Conservation (phyloP, 1,140 invertebrate genomes). For the Nebria ingens region DNA sequence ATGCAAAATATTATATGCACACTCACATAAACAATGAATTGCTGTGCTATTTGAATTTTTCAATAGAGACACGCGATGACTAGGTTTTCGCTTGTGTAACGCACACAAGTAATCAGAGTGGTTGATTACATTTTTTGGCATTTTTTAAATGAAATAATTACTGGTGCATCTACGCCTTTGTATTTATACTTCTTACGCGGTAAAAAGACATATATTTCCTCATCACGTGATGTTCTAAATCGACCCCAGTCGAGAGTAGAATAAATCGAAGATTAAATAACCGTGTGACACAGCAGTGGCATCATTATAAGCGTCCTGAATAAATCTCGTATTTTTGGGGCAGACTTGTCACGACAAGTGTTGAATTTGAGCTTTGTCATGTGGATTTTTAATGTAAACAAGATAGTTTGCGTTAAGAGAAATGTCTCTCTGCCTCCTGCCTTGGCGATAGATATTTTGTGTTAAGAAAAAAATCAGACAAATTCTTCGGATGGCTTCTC, state of each 20-base stretch:
- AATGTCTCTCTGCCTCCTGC: conserved; percentile 30
- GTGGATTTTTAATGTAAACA: conserved; percentile 34
- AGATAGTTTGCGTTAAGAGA: conserved; percentile 32
- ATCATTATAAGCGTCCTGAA: conserved; percentile 33
- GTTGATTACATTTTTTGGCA: conserved; percentile 6
- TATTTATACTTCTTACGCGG: conserved; percentile 16
- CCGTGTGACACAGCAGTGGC: conserved; percentile 28
- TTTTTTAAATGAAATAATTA: conserved; percentile 12
- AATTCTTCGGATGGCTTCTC: conserved; percentile 31
- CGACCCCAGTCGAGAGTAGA: conserved; percentile 24
- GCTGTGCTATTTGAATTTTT: conserved; percentile 13
- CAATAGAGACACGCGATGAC: conserved; percentile 14
- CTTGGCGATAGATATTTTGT: conserved; percentile 36
- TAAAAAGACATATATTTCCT: conserved; percentile 13
- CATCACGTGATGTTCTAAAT: conserved; percentile 21
- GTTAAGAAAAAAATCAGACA: conserved; percentile 35
- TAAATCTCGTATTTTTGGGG: conserved; percentile 30
- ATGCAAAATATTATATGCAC: conserved; percentile 19
- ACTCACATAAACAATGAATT: conserved; percentile 19
- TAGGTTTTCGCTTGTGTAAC: conserved; percentile 10
- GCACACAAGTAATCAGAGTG: conserved; percentile 13
- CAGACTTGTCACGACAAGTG: conserved; percentile 29
- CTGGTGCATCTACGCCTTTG: not conserved
- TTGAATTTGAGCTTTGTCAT: conserved; percentile 32
- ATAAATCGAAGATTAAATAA: conserved; percentile 31